A percentile compares a stretch with the other conserved stretches of the same genome.
phyloP scores from a whole-genome alignment of 2,113 vertebrate genomes.

The Glareola pratincola region DNA sequence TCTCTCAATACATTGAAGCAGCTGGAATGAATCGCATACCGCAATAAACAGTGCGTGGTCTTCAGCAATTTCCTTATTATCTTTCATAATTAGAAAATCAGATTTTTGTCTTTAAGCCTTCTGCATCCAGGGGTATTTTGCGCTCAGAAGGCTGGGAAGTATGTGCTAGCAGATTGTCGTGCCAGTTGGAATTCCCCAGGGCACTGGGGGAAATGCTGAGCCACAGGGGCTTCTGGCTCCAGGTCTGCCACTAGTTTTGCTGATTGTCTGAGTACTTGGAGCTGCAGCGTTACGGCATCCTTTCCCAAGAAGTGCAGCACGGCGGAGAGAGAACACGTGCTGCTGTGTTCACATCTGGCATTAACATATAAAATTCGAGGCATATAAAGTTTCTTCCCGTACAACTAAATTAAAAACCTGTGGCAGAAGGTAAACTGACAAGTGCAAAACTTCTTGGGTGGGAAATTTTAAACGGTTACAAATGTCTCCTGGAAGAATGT shows the following conservation, averaged over 20 bases:
- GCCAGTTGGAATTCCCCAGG: background rate
- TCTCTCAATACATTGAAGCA: background rate
- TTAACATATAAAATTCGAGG: conserved; percentile 42
- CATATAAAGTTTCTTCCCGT: conserved; percentile 25
- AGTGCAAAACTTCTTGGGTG: conserved; percentile 53
- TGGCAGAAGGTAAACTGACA: conserved; percentile 59
- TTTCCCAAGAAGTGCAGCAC: background rate
- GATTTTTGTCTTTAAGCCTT: conserved; percentile 17
- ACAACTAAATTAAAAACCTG: conserved; percentile 63
- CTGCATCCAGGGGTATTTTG: background rate
- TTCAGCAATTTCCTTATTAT: background rate
- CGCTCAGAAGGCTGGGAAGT: background rate
- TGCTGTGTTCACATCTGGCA: conserved; percentile 42
- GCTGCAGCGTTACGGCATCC: background rate
- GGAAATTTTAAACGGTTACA: conserved; percentile 50
- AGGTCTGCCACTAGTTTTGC: background rate
- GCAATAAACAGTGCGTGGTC: background rate
- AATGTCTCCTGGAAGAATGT: background rate
- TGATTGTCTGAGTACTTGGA: background rate
- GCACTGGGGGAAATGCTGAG: background rate
- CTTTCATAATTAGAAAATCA: conserved; percentile 30
- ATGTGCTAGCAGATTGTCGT: background rate
- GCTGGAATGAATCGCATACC: background rate
- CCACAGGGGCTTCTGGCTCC: background rate
- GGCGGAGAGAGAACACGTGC: background rate